Evolutionary conservation across 2,888 invertebrate species (phyloP).

Genomic region (Geophilus truncorum): DNA sequence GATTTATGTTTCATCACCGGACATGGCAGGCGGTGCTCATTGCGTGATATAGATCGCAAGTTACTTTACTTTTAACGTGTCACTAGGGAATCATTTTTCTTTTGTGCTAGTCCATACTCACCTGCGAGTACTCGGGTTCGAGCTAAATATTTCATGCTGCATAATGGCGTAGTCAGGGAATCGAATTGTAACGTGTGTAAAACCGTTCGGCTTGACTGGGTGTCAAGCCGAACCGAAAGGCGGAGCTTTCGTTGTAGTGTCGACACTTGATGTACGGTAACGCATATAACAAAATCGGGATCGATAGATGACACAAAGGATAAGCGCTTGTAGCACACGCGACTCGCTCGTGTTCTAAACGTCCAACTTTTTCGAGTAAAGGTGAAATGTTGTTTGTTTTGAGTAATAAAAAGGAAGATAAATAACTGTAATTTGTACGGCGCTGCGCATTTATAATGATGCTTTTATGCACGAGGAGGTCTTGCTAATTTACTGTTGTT

Average conservation of each 20-base stretch:
- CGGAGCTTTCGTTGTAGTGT: neutral
- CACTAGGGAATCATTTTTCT: neutral
- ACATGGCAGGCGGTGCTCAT: slow-evolving; percentile 18
- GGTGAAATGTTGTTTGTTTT: neutral
- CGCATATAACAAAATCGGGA: neutral
- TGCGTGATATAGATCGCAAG: neutral
- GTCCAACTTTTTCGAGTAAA: neutral
- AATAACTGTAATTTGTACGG: too few relatives aligned
- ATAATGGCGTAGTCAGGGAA: neutral
- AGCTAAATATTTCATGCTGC: neutral
- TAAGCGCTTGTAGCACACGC: neutral
- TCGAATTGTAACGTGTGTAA: neutral
- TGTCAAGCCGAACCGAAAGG: neutral
- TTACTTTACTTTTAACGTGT: neutral
- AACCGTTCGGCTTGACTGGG: neutral
- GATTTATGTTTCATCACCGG: neutral
- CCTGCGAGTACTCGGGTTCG: neutral
- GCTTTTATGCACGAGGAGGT: neutral
- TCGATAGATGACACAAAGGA: neutral
- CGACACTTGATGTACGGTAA: neutral
- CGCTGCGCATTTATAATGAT: neutral
- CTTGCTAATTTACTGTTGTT: neutral
- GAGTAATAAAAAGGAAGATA: too few relatives aligned
- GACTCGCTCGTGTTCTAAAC: neutral
- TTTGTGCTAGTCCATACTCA: slow-evolving; percentile 16